phyloP scores from a whole-genome alignment of 2,888 invertebrate genomes.

The Euphydryas editha region DNA sequence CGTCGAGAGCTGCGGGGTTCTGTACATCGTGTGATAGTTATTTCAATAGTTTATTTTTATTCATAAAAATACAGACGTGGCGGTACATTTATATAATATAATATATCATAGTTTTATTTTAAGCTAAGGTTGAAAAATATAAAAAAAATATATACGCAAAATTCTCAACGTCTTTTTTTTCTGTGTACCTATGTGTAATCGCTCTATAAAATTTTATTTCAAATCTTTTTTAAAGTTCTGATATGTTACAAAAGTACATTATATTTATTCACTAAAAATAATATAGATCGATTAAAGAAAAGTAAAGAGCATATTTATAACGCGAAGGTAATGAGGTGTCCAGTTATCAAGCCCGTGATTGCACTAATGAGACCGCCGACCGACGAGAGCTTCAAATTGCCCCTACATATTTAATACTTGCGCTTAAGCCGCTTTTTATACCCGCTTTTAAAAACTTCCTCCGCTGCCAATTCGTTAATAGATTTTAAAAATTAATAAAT shows the following conservation, averaged over 20 bases:
- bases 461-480: conserved; percentile 58
- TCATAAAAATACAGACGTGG: neutral
- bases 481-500: conserved; percentile 77
- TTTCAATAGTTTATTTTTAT: neutral
- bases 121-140: no score
- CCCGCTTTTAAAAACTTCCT: conserved; percentile 31
- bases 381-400: conserved; percentile 69
- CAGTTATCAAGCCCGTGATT: conserved; percentile 52
- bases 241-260: neutral
- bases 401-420: conserved; percentile 78
- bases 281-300: neutral
- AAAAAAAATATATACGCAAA: no score
- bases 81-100: no score
- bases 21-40: neutral
- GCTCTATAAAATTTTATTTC: no score
- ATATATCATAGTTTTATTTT: no score
- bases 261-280: neutral
- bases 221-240: no score
- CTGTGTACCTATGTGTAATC: no score
- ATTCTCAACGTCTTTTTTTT: no score
- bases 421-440: conserved; percentile 67
- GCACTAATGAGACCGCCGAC: conserved; percentile 59
- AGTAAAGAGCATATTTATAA: neutral
- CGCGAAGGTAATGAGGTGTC: conserved; percentile 29
- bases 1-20: conserved; percentile 18